These are phyloP conservation scores for Acanthurus tractus DNA, from an alignment of 2,797 vertebrate species.

Conservation along the genomic window DNA sequence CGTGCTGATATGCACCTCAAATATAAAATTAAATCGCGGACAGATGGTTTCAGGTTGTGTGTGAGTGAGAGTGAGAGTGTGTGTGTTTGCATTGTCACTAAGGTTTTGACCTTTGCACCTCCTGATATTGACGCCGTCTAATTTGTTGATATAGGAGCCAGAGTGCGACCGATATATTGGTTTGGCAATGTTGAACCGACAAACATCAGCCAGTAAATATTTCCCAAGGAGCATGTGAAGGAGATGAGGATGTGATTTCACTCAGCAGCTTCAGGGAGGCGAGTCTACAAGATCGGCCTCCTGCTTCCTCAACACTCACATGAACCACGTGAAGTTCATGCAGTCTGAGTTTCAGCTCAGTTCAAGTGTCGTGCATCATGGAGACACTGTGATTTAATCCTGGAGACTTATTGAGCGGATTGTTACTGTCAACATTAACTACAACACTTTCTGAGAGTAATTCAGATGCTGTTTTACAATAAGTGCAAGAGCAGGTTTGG, in stretches of 20 bases:
- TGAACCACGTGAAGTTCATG: background rate
- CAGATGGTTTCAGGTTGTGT: conserved; percentile 8
- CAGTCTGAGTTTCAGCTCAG: background rate
- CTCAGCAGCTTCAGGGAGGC: background rate
- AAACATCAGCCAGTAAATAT: conserved; percentile 28
- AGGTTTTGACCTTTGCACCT: conserved; percentile 38
- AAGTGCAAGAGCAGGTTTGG: too few relatives aligned
- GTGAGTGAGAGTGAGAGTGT: background rate
- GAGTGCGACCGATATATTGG: conserved; percentile 20
- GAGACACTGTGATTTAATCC: too few relatives aligned
- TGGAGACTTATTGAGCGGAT: too few relatives aligned
- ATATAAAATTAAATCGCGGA: background rate
- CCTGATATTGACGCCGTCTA: conserved; percentile 24
- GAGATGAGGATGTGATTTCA: background rate
- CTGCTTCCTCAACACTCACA: background rate
- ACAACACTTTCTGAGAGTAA: too few relatives aligned
- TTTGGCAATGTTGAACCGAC: conserved; percentile 27
- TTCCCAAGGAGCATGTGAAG: conserved; percentile 9
- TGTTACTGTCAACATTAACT: too few relatives aligned
- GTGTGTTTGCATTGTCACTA: conserved; percentile 24
- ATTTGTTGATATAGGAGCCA: conserved; percentile 32
- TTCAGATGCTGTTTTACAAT: too few relatives aligned
- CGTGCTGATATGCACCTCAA: background rate
- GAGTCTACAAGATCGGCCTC: background rate
- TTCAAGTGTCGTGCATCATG: background rate